These are phyloP conservation scores for Mythimna loreyi DNA, from an alignment of 2,888 invertebrate species.

Conservation along the genomic window DNA sequence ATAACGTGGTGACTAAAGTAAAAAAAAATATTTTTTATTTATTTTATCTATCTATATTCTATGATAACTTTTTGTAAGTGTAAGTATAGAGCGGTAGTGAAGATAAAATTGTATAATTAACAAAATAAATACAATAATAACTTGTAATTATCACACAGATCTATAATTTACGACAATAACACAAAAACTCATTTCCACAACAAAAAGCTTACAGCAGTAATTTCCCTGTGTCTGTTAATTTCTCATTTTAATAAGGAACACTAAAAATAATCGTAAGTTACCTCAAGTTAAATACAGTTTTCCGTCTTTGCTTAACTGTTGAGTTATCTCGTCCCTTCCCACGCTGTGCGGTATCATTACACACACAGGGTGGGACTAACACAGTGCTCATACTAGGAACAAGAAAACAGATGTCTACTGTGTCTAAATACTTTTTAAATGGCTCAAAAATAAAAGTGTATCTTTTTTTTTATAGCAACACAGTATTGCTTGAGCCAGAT, in stretches of 20 bases:
- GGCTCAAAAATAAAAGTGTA: background rate
- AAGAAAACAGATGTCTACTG: background rate
- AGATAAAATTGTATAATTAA: background rate
- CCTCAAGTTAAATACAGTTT: slow-evolving; percentile 80
- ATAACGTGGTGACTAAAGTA: background rate
- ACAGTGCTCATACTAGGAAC: slow-evolving; percentile 11
- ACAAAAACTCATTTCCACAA: slow-evolving; percentile 27
- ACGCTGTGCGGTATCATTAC: slow-evolving; percentile 68
- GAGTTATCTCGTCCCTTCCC: slow-evolving; percentile 81
- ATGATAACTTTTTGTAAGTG: too few species aligned
- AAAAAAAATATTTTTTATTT: too few species aligned
- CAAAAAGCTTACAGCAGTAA: background rate
- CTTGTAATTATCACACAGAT: background rate
- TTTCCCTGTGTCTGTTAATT: slow-evolving; percentile 33
- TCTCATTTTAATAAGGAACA: slow-evolving; percentile 65
- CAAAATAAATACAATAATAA: background rate
- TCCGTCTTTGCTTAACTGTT: slow-evolving; percentile 85
- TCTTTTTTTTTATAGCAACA: background rate
- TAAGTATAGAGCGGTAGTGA: background rate
- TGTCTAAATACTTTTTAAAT: background rate
- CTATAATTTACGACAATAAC: slow-evolving; percentile 8
- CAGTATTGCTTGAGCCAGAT: background rate
- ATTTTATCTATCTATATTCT: too few species aligned
- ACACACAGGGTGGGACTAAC: slow-evolving; percentile 60
- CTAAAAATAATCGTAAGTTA: slow-evolving; percentile 76